Conservation (phyloP, 1,140 invertebrate species). For the Nautilus pompilius region DNA sequence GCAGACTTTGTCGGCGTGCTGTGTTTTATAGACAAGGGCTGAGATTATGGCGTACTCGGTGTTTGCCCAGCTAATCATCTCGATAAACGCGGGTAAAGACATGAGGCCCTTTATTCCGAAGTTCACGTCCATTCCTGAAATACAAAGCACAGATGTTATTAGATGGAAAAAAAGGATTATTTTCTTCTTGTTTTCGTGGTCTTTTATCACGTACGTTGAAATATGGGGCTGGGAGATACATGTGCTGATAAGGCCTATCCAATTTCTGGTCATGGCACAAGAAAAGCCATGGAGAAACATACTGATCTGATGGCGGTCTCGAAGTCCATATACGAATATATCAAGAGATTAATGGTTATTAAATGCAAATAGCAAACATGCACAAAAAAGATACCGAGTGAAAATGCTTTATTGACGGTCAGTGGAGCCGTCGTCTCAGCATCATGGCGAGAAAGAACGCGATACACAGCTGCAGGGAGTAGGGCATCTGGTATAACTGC, state of each 20-base stretch:
- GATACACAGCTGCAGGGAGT: too few relatives aligned
- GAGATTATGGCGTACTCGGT: slow-evolving; percentile 38
- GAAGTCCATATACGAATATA: not conserved
- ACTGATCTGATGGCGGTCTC: not conserved
- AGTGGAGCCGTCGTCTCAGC: too few relatives aligned
- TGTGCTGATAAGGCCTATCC: not conserved
- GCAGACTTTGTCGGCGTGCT: slow-evolving; percentile 32
- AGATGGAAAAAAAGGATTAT: not conserved
- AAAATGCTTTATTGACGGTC: too few relatives aligned
- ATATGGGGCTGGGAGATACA: not conserved
- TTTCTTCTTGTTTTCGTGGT: too few relatives aligned
- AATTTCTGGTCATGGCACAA: not conserved
- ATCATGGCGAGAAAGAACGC: too few relatives aligned
- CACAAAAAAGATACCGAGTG: too few relatives aligned
- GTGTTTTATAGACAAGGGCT: slow-evolving; percentile 36
- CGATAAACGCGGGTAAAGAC: slow-evolving; percentile 36
- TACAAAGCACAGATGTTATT: not conserved
- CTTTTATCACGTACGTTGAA: not conserved
- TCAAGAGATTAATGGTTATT: too few relatives aligned
- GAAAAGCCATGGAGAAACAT: not conserved
- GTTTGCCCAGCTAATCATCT: slow-evolving; percentile 30
- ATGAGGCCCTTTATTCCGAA: slow-evolving; percentile 37
- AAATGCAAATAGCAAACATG: too few relatives aligned
- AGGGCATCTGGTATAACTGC: too few relatives aligned
- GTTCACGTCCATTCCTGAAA: slow-evolving; percentile 49